Evolutionary conservation across 2,113 vertebrate genomes (phyloP), one percentile per base, ranked within the genome.

Genomic region (Centropristis striata): DNA sequence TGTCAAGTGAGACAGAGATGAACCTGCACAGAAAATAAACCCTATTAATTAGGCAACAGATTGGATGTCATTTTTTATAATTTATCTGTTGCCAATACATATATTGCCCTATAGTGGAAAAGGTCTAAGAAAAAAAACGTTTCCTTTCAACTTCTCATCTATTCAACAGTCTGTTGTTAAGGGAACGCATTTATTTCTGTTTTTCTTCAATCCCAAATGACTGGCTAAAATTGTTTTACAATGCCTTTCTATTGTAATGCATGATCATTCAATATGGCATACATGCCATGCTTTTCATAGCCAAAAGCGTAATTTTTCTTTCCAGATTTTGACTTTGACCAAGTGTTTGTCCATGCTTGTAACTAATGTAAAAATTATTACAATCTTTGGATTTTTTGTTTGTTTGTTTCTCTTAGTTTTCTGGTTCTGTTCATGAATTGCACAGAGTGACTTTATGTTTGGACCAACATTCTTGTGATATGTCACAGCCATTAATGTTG

Each of bases 401-500:
- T 42, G 15, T 18, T 47, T 18, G 28, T 50, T 55, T 15, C 7
- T 27, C 16, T 47, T 28, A 25, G 14, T 42, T 60, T 23, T 10
- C 21, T 47, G 4, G 10, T 42, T 20, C 18, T 42, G 55, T 55
- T 67, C 3, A 20, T 39, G n/a, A 55, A 4, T 59, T 44, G 25
- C 23, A 32, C 18, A 70, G 11, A 21, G 20, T 20, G 18, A 51
- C 21, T 75, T 44, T 11, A n/a, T 5, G 20, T 50, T 39, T 15
- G 63, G 46, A 27, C 8, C 1, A 5, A 5, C 15, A 64, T 10
- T 67, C 32, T 36, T 7, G 16, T 44, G 13, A 74, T 57, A 57
- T 75, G 39, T 67, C 53, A n/a, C 1, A 1, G 71, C 23, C 67
- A 42, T 54, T 47, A 32, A 75, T 49, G 69, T 72, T 2, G 42